A percentile compares a stretch with the other conserved stretches of the same genome.
These are phyloP conservation scores for Scomber colias DNA, from an alignment of 2,113 vertebrate genomes.

Conservation along the genomic window DNA sequence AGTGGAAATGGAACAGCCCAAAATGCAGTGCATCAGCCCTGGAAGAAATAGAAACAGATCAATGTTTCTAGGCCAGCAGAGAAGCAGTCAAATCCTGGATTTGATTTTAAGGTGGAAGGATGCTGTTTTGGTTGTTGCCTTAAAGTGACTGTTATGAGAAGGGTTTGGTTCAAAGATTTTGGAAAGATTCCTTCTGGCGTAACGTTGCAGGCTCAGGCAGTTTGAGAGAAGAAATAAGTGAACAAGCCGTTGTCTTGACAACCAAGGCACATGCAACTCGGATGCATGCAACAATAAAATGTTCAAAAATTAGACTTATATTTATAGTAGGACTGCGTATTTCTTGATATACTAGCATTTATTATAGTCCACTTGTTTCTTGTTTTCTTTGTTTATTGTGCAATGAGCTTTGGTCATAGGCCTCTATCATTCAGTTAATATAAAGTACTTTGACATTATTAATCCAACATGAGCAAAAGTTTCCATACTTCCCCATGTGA, in stretches of 20 bases:
- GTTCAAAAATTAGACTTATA: not conserved
- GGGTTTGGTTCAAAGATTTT: constrained; percentile 33
- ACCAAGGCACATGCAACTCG: not conserved
- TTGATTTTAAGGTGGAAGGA: constrained; percentile 20
- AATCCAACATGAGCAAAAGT: constrained; percentile 17
- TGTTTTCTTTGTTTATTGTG: not conserved
- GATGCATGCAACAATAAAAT: constrained; percentile 7
- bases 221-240: constrained; percentile 25
- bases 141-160: constrained; percentile 6
- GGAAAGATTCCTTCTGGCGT: constrained; percentile 20
- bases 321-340: not conserved
- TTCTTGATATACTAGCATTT: not conserved
- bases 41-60: not conserved
- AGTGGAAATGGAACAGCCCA: not conserved
- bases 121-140: constrained; percentile 13
- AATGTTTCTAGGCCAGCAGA: not conserved
- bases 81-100: constrained; percentile 30
- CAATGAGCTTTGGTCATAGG: not conserved
- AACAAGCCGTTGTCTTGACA: constrained; percentile 20
- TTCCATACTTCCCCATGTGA: constrained; percentile 36
- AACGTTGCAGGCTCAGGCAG: constrained; percentile 1
- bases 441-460: not conserved
- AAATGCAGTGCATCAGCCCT: not conserved
- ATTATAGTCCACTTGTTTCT: not conserved
- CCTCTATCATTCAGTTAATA: not conserved